phyloP scores from a whole-genome alignment of 1,140 invertebrate species.

The Papilio xuthus region DNA sequence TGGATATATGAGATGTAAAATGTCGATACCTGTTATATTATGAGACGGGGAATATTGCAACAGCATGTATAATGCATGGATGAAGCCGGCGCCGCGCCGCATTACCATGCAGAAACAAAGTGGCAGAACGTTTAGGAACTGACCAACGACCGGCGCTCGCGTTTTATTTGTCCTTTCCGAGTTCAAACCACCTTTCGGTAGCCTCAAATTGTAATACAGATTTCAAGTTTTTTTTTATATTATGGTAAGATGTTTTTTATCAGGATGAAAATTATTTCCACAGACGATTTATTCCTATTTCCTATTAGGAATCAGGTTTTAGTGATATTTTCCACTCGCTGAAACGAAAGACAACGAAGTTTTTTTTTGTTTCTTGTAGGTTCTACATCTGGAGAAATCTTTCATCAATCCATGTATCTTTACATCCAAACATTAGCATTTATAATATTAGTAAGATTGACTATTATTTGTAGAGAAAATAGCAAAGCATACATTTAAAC shows the following conservation, averaged over 20 bases:
- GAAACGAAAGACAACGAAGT: no score
- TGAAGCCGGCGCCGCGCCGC: background rate
- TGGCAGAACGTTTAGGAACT: slow-evolving; percentile 16
- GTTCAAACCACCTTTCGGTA: slow-evolving; percentile 33
- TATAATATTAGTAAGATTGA: no score
- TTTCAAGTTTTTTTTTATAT: background rate
- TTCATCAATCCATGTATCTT: no score
- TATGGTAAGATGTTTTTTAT: background rate
- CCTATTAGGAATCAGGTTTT: no score
- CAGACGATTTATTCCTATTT: background rate
- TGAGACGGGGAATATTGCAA: slow-evolving; percentile 10
- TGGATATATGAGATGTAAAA: slow-evolving; percentile 9
- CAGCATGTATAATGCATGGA: slow-evolving; percentile 19
- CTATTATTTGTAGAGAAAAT: background rate
- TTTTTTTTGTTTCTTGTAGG: no score
- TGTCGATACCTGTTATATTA: slow-evolving; percentile 30
- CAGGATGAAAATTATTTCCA: background rate
- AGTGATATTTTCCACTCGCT: no score
- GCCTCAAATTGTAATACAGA: slow-evolving; percentile 22
- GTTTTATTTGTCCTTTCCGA: slow-evolving; percentile 13
- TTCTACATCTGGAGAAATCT: no score
- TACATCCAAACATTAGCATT: no score
- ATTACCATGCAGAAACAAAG: slow-evolving; percentile 24
- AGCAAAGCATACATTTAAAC: background rate
- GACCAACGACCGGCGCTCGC: background rate